Percentiles rank a stretch among this genome's conserved stretches.
Conservation (phyloP, 2,113 vertebrate genomes). For the Seriola rivoliana region DNA sequence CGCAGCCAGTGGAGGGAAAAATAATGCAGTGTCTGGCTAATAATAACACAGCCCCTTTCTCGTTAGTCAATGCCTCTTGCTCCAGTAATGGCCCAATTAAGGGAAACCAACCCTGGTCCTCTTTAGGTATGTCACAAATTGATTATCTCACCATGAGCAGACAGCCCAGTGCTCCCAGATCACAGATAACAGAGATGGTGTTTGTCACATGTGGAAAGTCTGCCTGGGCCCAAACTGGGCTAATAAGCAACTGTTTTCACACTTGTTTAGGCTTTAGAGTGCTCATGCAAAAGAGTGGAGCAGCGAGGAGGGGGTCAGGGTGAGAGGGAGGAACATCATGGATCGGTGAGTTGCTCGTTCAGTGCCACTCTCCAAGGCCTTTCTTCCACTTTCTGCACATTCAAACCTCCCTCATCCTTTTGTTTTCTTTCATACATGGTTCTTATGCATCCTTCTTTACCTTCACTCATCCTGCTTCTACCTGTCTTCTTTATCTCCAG, state of each 20-base stretch:
- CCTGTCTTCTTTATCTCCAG: not conserved
- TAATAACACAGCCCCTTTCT: constrained; percentile 68
- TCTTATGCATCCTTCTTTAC: constrained; percentile 1
- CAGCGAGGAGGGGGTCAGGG: constrained; percentile 13
- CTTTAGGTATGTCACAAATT: constrained; percentile 78
- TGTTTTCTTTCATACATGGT: not conserved
- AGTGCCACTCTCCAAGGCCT: not conserved
- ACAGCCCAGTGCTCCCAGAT: constrained; percentile 68
- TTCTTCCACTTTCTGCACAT: constrained; percentile 27
- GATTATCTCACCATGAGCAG: constrained; percentile 79
- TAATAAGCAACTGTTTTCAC: constrained; percentile 79
- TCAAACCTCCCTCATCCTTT: constrained; percentile 20
- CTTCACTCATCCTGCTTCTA: not conserved
- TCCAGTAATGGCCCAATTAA: constrained; percentile 81
- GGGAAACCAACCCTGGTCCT: constrained; percentile 68
- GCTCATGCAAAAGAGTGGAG: constrained; percentile 61
- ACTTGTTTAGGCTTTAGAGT: constrained; percentile 79
- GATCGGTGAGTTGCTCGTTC: constrained; percentile 15
- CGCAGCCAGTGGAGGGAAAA: constrained; percentile 61
- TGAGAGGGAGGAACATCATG: constrained; percentile 47
- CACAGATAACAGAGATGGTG: constrained; percentile 59
- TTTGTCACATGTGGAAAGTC: constrained; percentile 61
- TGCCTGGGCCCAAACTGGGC: constrained; percentile 63
- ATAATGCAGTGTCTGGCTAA: constrained; percentile 59
- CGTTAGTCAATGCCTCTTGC: constrained; percentile 73